Base-by-base conservation (phyloP, 2,888 invertebrate genomes). In the Erpobdella octoculata region DNA sequence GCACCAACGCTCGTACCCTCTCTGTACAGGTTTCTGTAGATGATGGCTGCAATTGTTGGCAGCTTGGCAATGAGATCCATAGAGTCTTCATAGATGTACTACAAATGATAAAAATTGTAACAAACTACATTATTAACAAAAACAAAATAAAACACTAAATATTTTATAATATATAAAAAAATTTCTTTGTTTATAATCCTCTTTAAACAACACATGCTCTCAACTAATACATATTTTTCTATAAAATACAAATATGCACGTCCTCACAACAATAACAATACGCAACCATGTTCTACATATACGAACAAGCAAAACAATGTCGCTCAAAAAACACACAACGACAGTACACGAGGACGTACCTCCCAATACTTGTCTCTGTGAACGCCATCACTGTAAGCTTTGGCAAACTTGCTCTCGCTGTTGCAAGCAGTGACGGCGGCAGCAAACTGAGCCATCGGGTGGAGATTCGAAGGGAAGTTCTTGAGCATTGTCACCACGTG, bases 51-150 rank as follows among this genome's bases (percentile, higher is more conserved):
- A 25, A 95, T 88, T 31, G 93, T 93, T 0, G 95, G 93, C 80
- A 95, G 85, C 84, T 95, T 94, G 68, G 94, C 94, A 81, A 95
- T 93, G 78, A 95, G 86, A 83, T 93, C 91, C 92, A 95, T 93
- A 21, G 92, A 87, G 84, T 95, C 95, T 84, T 95, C 93, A 83
- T 92, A 94, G 8, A 88, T 87, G 81, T 89, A 88, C 89, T 87
- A 21, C 21, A 25, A 31, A 3, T 31, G 31, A 79, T 8, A 83
- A 77, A n/a, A n/a, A n/a, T n/a, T n/a, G n/a, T n/a, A n/a, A n/a
- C n/a, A n/a, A n/a, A n/a, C n/a, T n/a, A n/a, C n/a, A n/a, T n/a
- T n/a, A n/a, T n/a, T n/a, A n/a, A n/a, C n/a, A n/a, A n/a, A n/a
- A n/a, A n/a, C n/a, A n/a, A n/a, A n/a, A n/a, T n/a, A n/a, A n/a